Evolutionary conservation across 2,888 invertebrate genomes (phyloP).

Genomic region (Bombylius discolor): DNA sequence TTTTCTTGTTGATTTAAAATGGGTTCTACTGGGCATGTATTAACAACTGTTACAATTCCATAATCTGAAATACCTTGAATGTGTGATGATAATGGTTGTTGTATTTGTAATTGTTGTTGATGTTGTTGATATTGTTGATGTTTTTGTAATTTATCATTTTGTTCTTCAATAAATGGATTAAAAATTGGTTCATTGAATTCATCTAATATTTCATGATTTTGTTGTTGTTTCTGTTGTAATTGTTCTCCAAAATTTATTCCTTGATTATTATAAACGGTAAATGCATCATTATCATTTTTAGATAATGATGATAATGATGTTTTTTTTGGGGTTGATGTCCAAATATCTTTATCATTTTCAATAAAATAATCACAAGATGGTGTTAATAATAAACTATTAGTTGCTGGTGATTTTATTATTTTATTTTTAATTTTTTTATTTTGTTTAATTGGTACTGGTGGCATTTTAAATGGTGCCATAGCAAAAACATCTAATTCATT

Average conservation of each 20-base stretch:
- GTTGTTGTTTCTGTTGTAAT: neutral
- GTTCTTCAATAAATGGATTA: constrained; percentile 27
- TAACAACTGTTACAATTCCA: constrained; percentile 25
- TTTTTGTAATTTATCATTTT: constrained; percentile 6
- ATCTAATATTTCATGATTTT: constrained; percentile 18
- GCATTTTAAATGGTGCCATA: constrained; percentile 49
- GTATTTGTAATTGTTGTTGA: constrained; percentile 3
- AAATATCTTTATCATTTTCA: constrained; percentile 22
- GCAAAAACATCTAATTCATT: constrained; percentile 53
- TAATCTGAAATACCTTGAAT: constrained; percentile 24
- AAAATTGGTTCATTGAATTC: constrained; percentile 36
- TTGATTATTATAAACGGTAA: constrained; percentile 11
- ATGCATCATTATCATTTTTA: constrained; percentile 12
- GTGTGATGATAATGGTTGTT: neutral
- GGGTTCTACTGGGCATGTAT: constrained; percentile 3
- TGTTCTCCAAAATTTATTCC: neutral
- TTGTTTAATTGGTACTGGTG: constrained; percentile 18
- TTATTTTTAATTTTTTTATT: constrained; percentile 3
- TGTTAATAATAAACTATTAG: no score
- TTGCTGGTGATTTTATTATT: neutral
- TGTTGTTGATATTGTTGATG: constrained; percentile 3
- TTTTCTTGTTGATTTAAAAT: neutral
- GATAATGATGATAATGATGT: neutral
- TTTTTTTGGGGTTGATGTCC: constrained; percentile 33
- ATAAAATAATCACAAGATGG: neutral